These are phyloP conservation scores for Ascaphus truei DNA, from an alignment of 2,113 vertebrate species.

Conservation along the genomic window DNA sequence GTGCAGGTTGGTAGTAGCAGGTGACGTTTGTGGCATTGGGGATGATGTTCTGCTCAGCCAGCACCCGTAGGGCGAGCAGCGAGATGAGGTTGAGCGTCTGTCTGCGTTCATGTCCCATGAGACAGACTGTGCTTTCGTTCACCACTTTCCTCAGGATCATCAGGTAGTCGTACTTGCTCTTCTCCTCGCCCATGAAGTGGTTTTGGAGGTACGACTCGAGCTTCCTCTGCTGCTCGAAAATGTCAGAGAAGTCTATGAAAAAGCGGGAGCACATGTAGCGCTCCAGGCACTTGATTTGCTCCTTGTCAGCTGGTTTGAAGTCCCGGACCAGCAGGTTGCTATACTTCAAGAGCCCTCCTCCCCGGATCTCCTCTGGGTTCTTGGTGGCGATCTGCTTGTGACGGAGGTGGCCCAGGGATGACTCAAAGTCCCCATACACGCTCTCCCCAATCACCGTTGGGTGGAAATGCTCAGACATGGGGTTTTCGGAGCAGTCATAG, in stretches of 20 bases:
- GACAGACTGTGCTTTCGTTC: conserved; percentile 96
- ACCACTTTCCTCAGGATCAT: conserved; percentile 89
- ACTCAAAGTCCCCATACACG: conserved; percentile 85
- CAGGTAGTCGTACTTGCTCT: conserved; percentile 95
- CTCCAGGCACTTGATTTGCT: conserved; percentile 87
- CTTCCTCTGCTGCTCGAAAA: conserved; percentile 90
- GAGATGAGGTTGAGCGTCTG: conserved; percentile 96
- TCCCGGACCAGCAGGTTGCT: conserved; percentile 92
- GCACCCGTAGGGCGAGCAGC: conserved; percentile 81
- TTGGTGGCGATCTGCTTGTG: conserved; percentile 92
- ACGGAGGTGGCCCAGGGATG: conserved; percentile 81
- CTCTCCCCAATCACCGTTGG: conserved; percentile 86
- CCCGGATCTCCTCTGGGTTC: conserved; percentile 92
- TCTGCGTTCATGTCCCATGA: conserved; percentile 93
- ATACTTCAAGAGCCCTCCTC: conserved; percentile 93
- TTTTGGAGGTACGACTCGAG: conserved; percentile 94
- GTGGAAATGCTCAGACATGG: conserved; percentile 78
- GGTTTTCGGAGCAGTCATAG: conserved; percentile 69
- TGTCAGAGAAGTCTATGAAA: conserved; percentile 98
- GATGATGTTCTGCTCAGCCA: conserved; percentile 91
- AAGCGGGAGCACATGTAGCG: conserved; percentile 98
- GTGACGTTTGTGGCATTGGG: conserved; percentile 89
- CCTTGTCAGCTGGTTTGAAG: conserved; percentile 79
- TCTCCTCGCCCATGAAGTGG: conserved; percentile 92
- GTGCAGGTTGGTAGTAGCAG: conserved; percentile 96